Base-by-base conservation (phyloP, 2,888 invertebrate genomes). In the Chrysina gloriosa region DNA sequence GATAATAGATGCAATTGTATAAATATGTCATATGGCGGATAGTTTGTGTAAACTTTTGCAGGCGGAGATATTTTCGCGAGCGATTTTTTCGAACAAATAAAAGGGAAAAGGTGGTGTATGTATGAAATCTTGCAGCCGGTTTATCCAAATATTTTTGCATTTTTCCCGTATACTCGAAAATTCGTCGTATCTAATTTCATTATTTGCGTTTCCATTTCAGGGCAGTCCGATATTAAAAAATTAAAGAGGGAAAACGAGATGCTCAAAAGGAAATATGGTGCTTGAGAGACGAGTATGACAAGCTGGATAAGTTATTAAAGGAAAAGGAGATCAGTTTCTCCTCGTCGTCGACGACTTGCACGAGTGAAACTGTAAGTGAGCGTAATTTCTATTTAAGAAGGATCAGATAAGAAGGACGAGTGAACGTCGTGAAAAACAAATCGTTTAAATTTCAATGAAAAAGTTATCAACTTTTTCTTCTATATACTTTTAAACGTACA, bases 141-240 rank as follows among this genome's bases (percentile, higher is more conserved):
- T 31, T 31, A 31, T 31, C n/a, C n/a, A n/a, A 31, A 31, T 31
- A 31, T 31, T 31, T 31, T 9, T 1, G n/a, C 31, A 31, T 6
- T 9, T 31, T 31, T 31, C n/a, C 7, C 3, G 31, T 31, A 4
- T 31, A 31, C 9, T 31, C 1, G 31, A 7, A n/a, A n/a, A 31
- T n/a, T 9, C 7, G 7, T 31, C n/a, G n/a, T 2, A 9, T 31
- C 1, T 31, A 31, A 31, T n/a, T 6, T 31, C 2, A 31, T 31
- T 2, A 9, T 31, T 2, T 31, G n/a, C n/a, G n/a, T 58, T 31
- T 67, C 56, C 73, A 68, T 82, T 84, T 16, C 84, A 94, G 94
- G 95, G 74, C 95, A 95, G 82, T 92, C 91, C 74, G 95, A 95
- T 80, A 94, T 95, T 76, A 94, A 95, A 83, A 95, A 95, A 80